Base-by-base conservation (phyloP, 2,797 vertebrate species). In the Eospalax fontanierii region DNA sequence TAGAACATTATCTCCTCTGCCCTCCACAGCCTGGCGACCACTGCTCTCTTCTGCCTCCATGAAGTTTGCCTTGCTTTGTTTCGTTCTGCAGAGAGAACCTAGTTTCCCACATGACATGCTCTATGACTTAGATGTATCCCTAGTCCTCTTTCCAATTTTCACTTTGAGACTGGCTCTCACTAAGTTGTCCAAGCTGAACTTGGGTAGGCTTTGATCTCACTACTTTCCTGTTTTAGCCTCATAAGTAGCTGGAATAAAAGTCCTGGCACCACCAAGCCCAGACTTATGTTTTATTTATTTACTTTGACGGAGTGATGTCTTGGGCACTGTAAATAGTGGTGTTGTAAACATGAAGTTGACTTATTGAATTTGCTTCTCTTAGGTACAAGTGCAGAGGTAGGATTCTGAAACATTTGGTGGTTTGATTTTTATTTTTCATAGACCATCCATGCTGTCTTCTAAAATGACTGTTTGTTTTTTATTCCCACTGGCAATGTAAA, bases 11-110 rank as follows among this genome's bases (percentile, higher is more conserved):
- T 81, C 22, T 66, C 10, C 14, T 59, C 21, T 33, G 22, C 15
- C 4, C 21, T 22, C 26, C 6, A 38, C 5, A 61, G 0, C 0
- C 11, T 59, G 38, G 1, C 19, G 38, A 28, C 38, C 28, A 2
- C 21, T 35, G 2, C 46, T 19, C 54, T 66, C 84, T 12, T 71
- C 71, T 65, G 33, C 10, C 54, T 54, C 57, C 80, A 1, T 30
- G 54, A 54, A 11, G 2, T 65, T 57, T 71, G 22, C 78, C 54
- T 26, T 26, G 30, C 2, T 11, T 54, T 18, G 5, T 76, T 63
- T 87, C 28, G 15, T 63, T 38, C 30, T 76, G 86, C 38, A 38
- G 8, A 18, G 63, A 3, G 21, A 75, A 63, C 71, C 54, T 59
- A 59, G 26, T 24, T 9, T 73, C 24, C 30, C 50, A 40, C 10